Evolutionary conservation across 2,113 vertebrate genomes (phyloP).

Genomic region (Ciconia maguari): DNA sequence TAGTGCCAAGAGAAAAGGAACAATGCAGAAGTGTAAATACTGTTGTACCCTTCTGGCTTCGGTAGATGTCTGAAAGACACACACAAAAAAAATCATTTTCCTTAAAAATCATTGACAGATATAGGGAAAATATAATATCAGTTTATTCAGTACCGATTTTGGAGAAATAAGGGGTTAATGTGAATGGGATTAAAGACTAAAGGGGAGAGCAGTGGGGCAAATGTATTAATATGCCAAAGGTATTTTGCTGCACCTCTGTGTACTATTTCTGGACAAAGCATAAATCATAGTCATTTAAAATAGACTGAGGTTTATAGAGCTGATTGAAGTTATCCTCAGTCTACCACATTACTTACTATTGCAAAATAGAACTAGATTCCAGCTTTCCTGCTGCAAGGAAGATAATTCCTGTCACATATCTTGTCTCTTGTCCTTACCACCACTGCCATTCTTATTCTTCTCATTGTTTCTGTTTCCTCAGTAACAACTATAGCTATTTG

Average conservation of each 20-base stretch:
- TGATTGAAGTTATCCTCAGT: background rate
- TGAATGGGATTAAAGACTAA: background rate
- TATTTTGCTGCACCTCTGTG: background rate
- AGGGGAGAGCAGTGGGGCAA: background rate
- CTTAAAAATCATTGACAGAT: background rate
- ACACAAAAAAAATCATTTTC: background rate
- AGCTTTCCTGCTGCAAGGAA: background rate
- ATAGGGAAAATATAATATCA: background rate
- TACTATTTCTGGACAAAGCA: background rate
- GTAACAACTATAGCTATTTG: background rate
- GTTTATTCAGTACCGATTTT: background rate
- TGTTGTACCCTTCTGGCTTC: background rate
- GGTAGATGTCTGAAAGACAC: background rate
- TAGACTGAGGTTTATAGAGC: background rate
- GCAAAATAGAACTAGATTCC: background rate
- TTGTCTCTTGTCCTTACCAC: background rate
- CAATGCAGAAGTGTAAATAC: background rate
- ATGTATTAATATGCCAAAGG: background rate
- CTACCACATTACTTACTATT: background rate
- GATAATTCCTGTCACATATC: background rate
- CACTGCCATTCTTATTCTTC: background rate
- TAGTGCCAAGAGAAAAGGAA: background rate
- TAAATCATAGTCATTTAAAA: background rate
- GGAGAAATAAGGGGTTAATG: background rate
- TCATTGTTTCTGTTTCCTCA: conserved; percentile 10